Evolutionary conservation across 2,888 invertebrate species (phyloP), one percentile per base, ranked within the genome.

Genomic region (Drosophila helvetica): DNA sequence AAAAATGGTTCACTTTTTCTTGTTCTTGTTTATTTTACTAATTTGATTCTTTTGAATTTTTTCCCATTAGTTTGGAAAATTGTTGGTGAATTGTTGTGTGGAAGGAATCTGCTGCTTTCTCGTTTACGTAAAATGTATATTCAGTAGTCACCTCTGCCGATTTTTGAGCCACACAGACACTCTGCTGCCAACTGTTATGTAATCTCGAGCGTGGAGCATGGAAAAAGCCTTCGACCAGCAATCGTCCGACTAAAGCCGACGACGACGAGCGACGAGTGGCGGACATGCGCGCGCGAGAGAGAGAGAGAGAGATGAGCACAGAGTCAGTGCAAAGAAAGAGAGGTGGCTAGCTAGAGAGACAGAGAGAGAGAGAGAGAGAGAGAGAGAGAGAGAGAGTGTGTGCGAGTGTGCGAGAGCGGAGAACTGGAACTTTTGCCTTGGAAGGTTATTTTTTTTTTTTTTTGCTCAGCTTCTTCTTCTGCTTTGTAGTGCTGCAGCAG

Each of bases 131-230:
- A 76, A 88, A 77, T 76, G 68, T 74, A 77, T 71, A 67, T 75
- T 67, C 77, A 77, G 60, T 72, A 74, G 56, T 74, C 79, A 66
- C 65, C 65, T 67, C 69, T 73, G 65, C 74, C 86, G 77, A 78
- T 64, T 66, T 88, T 75, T 69, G 50, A 62, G 74, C 79, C 77
- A 78, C 81, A 83, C 83, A 38, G 38, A 38, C 38, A 15, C 38
- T 78, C 80, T 80, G 79, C 85, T 80, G 77, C 89, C 87, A 90
- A 90, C 83, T 81, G 89, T 90, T 90, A 90, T 90, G 90, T 90
- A 90, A 90, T 87, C 78, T 87, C 79, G 56, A 77, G 67, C 76
- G 66, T 64, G 80, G 66, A 78, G 78, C 79, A 54, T 69, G 67
- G 57, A 79, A 84, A 81, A 81, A 77, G 78, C 72, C 73, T 74